A percentile compares a stretch with the other conserved stretches of the same genome.
phyloP scores from a whole-genome alignment of 2,888 invertebrate species.

The Sisyra terminalis region DNA sequence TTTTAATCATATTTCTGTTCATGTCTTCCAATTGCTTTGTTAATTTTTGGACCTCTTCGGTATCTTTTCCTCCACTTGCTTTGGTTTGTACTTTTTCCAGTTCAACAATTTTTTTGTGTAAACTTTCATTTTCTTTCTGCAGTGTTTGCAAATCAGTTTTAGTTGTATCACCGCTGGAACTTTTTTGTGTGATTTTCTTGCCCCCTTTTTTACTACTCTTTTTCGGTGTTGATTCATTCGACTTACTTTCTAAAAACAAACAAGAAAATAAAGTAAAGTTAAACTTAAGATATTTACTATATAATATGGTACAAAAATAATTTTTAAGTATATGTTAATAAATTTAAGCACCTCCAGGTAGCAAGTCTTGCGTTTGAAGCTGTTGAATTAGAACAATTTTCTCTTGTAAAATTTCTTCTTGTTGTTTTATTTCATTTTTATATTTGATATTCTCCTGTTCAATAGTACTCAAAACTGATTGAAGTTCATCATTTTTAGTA shows the following conservation, averaged over 20 bases:
- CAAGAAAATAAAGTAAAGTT: too few relatives aligned
- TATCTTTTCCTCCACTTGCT: slow-evolving; percentile 16
- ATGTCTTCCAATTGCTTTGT: slow-evolving; percentile 55
- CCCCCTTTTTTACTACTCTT: slow-evolving; percentile 7
- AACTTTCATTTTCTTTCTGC: slow-evolving; percentile 11
- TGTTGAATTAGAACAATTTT: too few relatives aligned
- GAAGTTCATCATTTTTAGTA: slow-evolving; percentile 20
- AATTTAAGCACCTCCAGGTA: too few relatives aligned
- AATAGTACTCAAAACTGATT: slow-evolving; percentile 18
- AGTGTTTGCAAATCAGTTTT: slow-evolving; percentile 10
- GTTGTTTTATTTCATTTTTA: slow-evolving; percentile 9
- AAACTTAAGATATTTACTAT: too few relatives aligned
- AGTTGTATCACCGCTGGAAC: neutral
- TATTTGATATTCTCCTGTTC: slow-evolving; percentile 17
- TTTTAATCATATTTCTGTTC: slow-evolving; percentile 61
- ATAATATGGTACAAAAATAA: too few relatives aligned
- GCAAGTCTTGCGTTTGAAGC: too few relatives aligned
- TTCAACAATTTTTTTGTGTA: slow-evolving; percentile 10
- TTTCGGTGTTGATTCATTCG: slow-evolving; percentile 15
- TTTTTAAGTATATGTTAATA: too few relatives aligned
- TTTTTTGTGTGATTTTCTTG: neutral
- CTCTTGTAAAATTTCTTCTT: too few relatives aligned
- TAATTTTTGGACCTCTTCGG: slow-evolving; percentile 30
- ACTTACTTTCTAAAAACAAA: too few relatives aligned
- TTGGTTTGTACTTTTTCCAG: slow-evolving; percentile 13